These are phyloP conservation scores for Hyalella azteca DNA, from an alignment of 2,888 invertebrate species.

Conservation along the genomic window DNA sequence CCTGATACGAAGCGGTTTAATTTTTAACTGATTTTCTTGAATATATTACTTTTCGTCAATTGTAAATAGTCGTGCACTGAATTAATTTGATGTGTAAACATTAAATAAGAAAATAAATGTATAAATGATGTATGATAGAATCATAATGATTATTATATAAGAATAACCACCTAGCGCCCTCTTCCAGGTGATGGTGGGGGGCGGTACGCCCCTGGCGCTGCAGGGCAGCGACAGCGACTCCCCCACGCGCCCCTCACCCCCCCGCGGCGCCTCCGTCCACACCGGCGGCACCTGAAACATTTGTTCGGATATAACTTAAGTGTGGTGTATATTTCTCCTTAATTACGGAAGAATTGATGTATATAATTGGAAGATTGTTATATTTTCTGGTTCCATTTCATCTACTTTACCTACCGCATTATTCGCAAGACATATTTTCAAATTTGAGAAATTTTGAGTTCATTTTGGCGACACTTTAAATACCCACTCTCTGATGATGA, in stretches of 20 bases:
- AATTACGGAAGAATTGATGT: too few species aligned
- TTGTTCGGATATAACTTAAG: too few species aligned
- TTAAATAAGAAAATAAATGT: background rate
- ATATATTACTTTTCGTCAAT: background rate
- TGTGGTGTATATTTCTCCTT: too few species aligned
- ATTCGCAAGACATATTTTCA: too few species aligned
- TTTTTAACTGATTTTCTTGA: background rate
- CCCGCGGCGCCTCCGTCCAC: constrained; percentile 38
- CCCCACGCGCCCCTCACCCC: constrained; percentile 39
- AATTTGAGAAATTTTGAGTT: too few species aligned
- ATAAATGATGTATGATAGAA: background rate
- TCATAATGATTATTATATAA: background rate
- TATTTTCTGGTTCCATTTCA: too few species aligned
- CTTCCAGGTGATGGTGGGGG: constrained; percentile 40
- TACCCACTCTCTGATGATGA: too few species aligned
- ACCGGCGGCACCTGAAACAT: constrained; percentile 44
- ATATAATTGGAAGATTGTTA: too few species aligned
- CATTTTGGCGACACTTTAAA: too few species aligned
- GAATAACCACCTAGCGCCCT: constrained; percentile 38
- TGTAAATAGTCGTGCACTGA: too few species aligned
- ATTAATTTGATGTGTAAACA: background rate
- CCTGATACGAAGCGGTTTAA: too few species aligned
- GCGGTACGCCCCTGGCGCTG: constrained; percentile 34
- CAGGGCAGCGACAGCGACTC: constrained; percentile 41
- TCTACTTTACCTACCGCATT: too few species aligned